phyloP scores from a whole-genome alignment of 1,140 invertebrate genomes.

The Hypothenemus hampei region DNA sequence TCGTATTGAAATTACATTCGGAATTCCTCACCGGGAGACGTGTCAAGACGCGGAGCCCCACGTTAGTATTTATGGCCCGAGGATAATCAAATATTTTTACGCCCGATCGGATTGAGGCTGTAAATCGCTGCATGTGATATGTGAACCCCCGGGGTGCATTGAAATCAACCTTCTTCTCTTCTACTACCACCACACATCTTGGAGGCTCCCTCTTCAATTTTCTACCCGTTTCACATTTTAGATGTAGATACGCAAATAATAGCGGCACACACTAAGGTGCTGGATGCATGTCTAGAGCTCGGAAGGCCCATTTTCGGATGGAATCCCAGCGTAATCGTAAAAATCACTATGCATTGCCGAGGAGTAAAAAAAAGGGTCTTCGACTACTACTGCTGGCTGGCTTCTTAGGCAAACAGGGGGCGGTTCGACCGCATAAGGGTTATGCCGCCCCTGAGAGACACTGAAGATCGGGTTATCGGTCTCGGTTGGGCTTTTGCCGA shows the following conservation, averaged over 20 bases:
- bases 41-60: no score
- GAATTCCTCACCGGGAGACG: no score
- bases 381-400: no score
- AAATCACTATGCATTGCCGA: constrained; percentile 46
- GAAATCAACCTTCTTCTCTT: constrained; percentile 36
- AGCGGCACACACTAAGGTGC: constrained; percentile 28
- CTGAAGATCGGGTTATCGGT: constrained; percentile 45
- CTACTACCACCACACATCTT: no score
- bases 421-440: constrained; percentile 41
- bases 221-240: constrained; percentile 39
- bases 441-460: constrained; percentile 43
- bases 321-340: constrained; percentile 46
- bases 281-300: constrained; percentile 29
- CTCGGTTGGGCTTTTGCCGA: constrained; percentile 40
- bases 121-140: constrained; percentile 40
- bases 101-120: constrained; percentile 32
- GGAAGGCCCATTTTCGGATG: constrained; percentile 37
- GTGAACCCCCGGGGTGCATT: constrained; percentile 40
- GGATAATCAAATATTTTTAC: constrained; percentile 23
- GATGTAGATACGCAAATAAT: constrained; percentile 40
- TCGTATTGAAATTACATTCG: no score
- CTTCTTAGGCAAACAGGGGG: constrained; percentile 24
- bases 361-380: constrained; percentile 14
- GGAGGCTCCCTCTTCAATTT: constrained; percentile 38
- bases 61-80: constrained; percentile 27